phyloP scores from a whole-genome alignment of 2,797 vertebrate species.

The Dendrocincla fuliginosa region DNA sequence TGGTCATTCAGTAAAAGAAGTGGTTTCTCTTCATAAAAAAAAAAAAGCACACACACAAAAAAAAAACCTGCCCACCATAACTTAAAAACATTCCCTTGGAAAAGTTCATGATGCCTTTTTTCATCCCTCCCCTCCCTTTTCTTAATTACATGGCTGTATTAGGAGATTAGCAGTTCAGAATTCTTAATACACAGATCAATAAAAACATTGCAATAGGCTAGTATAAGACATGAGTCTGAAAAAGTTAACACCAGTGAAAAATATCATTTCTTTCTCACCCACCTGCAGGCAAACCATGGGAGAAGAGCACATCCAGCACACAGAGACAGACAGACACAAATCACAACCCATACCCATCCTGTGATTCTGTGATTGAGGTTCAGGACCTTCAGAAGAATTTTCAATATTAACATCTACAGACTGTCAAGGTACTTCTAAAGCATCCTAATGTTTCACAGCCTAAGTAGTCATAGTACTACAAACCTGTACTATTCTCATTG shows the following conservation, averaged over 20 bases:
- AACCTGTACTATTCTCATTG: rapidly evolving
- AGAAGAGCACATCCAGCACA: neutral
- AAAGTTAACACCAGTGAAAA: neutral
- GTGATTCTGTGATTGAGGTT: neutral
- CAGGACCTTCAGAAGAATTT: neutral
- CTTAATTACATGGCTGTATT: neutral
- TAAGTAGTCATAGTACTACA: neutral
- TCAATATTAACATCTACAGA: neutral
- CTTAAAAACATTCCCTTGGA: neutral
- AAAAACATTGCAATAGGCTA: neutral
- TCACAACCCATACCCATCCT: neutral
- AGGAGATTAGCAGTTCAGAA: neutral
- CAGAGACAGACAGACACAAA: neutral
- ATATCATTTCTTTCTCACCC: neutral
- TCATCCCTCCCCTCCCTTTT: rapidly evolving
- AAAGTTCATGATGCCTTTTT: neutral
- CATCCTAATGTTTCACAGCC: neutral
- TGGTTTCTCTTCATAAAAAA: neutral
- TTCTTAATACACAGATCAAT: neutral
- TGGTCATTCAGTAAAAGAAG: neutral
- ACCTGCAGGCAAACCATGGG: neutral
- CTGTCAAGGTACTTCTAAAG: neutral
- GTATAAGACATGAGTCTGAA: neutral
- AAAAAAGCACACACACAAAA: neutral
- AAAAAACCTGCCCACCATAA: neutral